A percentile compares a stretch with the other conserved stretches of the same genome.
phyloP scores from a whole-genome alignment of 2,113 vertebrate species.

The Scolopax mira region DNA sequence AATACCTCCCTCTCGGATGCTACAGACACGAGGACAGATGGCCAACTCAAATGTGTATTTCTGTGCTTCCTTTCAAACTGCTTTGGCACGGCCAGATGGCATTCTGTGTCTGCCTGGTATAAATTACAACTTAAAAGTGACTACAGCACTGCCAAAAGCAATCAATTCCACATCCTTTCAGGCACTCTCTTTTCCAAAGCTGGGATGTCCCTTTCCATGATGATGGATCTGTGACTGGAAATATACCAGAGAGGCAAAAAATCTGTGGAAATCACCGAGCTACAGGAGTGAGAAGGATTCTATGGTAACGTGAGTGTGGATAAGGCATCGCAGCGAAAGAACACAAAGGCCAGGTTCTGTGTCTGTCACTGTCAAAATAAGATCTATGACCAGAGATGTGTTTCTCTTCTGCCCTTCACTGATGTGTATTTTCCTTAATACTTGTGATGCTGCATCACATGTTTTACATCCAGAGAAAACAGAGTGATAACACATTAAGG shows the following conservation, averaged over 20 bases:
- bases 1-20: background rate
- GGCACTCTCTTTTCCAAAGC: background rate
- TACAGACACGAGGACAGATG: slow-evolving; percentile 26
- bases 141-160: slow-evolving; percentile 13
- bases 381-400: background rate
- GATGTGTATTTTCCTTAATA: background rate
- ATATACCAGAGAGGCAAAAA: background rate
- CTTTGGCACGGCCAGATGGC: slow-evolving; percentile 23
- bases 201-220: background rate
- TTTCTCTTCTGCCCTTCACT: background rate
- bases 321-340: background rate
- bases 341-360: background rate
- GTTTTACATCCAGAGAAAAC: background rate
- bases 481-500: background rate
- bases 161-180: background rate
- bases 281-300: background rate
- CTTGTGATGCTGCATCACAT: background rate
- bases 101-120: slow-evolving; percentile 13
- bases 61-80: slow-evolving; percentile 13
- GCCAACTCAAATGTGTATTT: background rate
- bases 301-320: rapidly evolving
- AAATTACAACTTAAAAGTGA: slow-evolving; percentile 10
- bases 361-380: background rate
- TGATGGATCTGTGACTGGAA: background rate
- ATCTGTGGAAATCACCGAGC: background rate